These are phyloP conservation scores for Nemopilema nomurai DNA, from an alignment of 30 jellyfish, hydroid and myxozoan genomes.

Conservation along the genomic window DNA sequence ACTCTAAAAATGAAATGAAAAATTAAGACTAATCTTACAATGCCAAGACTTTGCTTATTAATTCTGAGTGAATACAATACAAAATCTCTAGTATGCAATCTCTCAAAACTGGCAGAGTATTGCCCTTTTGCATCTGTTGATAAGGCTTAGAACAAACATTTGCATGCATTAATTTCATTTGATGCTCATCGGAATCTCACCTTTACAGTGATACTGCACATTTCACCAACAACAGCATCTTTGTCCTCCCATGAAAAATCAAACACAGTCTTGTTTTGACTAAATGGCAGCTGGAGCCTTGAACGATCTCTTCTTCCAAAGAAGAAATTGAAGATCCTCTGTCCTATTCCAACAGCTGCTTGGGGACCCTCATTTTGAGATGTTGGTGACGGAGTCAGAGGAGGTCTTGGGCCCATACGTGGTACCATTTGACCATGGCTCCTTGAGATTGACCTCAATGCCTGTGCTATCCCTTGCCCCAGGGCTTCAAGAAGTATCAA, in stretches of 20 bases:
- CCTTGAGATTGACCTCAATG: not conserved
- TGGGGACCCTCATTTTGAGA: not conserved
- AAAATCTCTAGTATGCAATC: no score
- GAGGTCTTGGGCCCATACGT: not conserved
- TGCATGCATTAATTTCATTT: no score
- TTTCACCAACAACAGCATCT: constrained; percentile 63
- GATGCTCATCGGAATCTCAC: no score
- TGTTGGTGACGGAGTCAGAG: constrained; percentile 1
- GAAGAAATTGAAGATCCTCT: constrained; percentile 9
- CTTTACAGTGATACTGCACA: constrained; percentile 37
- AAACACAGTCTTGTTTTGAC: constrained; percentile 33
- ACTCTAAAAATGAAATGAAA: no score
- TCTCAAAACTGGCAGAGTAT: no score
- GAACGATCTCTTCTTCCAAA: constrained; percentile 8
- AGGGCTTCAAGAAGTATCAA: not conserved
- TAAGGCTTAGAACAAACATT: no score
- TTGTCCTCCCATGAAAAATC: constrained; percentile 48
- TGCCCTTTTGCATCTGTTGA: no score
- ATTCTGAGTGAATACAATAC: no score
- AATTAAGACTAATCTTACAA: no score
- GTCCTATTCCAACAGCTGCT: constrained; percentile 24
- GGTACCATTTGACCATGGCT: not conserved
- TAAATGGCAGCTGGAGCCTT: constrained; percentile 40
- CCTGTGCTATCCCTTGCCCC: not conserved
- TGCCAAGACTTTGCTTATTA: no score